Base-by-base conservation (phyloP, 2,888 invertebrate species). In the Teleogryllus oceanicus region DNA sequence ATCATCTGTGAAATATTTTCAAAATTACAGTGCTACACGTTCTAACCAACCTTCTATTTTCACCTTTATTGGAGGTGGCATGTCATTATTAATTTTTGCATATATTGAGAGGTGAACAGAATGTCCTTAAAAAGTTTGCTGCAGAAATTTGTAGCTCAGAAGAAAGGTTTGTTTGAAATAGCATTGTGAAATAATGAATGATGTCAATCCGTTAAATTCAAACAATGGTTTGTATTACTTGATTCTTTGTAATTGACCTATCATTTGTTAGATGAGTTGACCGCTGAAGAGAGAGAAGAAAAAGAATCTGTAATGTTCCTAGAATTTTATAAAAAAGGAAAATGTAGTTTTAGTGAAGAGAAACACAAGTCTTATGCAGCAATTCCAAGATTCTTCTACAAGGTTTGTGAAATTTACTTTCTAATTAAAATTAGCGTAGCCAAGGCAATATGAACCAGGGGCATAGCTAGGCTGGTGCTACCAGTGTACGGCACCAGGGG, bases 301-400 rank as follows among this genome's bases (percentile, higher is more conserved):
- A 84, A 87, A 2, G 91, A 91, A 85, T 87, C 88, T 13, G 88
- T 90, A 77, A 88, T 90, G 11, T 92, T 91, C 84, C 88, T 89
- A 83, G 88, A 89, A 82, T 86, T 89, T 0, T 91, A 90, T 84
- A 88, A 84, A 79, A 82, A 85, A 78, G 86, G 87, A 87, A 87
- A 89, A 84, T 77, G 76, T 50, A 20, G 37, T 37, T 49, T 79
- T 50, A 62, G 62, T 20, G 51, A 37, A 20, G 49, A 13, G 50
- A 78, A 37, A 24, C 78, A 80, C 50, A 8, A 11, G 12, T 51
- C 80, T 3, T 80, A 77, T 21, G 76, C 76, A 24, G 50, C 74
- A 13, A 82, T 82, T 18, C 82, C 82, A 16, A 79, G 80, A 37
- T 82, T 82, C 78, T 82, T 80, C 78, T 92, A 91, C 84, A 92